Evolutionary conservation across 2,888 invertebrate genomes (phyloP).

Genomic region (Dromius quadrimaculatus): DNA sequence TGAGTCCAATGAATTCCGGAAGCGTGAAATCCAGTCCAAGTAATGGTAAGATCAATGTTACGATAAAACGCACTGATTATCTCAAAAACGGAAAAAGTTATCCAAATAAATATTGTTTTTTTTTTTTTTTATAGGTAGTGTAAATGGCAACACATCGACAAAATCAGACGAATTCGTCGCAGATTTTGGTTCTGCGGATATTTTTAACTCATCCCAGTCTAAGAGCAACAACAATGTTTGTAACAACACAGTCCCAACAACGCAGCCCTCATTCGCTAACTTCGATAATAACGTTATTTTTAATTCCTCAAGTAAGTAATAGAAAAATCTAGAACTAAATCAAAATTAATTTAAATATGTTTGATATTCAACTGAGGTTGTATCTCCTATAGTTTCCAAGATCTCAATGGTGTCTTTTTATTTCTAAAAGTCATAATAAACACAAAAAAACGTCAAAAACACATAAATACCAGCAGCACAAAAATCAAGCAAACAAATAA

Average conservation of each 20-base stretch:
- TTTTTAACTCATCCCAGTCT: conserved; percentile 71
- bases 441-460: too few relatives aligned
- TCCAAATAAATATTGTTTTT: not conserved
- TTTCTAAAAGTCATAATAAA: too few relatives aligned
- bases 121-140: not conserved
- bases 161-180: conserved; percentile 70
- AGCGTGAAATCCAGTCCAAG: not conserved
- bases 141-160: conserved; percentile 12
- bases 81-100: not conserved
- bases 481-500: too few relatives aligned
- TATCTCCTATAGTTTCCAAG: too few relatives aligned
- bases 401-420: too few relatives aligned
- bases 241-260: conserved; percentile 57
- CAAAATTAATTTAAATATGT: too few relatives aligned
- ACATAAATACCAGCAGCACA: too few relatives aligned
- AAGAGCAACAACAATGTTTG: conserved; percentile 57
- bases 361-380: too few relatives aligned
- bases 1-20: conserved; percentile 4
- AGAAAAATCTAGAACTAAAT: too few relatives aligned
- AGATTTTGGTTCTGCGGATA: conserved; percentile 79
- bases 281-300: conserved; percentile 81
- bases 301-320: conserved; percentile 68
- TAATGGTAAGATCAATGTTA: conserved; percentile 29
- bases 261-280: conserved; percentile 72
- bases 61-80: conserved; percentile 47